Evolutionary conservation across 2,797 vertebrate genomes (phyloP).

Genomic region (Podargus strigoides): DNA sequence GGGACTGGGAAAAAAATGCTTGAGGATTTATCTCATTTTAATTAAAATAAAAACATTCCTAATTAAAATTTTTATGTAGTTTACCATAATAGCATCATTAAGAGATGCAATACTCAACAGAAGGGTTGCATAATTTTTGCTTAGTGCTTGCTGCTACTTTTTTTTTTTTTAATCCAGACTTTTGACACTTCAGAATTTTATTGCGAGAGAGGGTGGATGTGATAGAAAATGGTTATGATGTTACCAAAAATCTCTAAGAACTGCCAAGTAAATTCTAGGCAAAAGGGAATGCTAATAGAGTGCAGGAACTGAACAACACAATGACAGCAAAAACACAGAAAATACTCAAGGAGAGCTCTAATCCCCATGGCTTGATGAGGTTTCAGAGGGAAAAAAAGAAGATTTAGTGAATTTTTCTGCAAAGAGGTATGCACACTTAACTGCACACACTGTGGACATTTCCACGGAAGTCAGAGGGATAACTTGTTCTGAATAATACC

Average conservation of each 20-base stretch:
- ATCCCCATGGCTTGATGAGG: background rate
- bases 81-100: background rate
- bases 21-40: background rate
- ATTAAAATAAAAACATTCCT: background rate
- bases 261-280: conserved; percentile 1
- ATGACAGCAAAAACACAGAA: background rate
- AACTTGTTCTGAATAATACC: background rate
- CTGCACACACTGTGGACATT: background rate
- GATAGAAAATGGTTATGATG: background rate
- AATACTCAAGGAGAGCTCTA: background rate
- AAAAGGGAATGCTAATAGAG: background rate
- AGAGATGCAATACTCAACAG: background rate
- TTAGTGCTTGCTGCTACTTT: background rate
- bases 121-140: background rate
- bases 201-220: background rate
- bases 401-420: conserved; percentile 8
- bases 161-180: background rate
- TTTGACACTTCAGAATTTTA: background rate
- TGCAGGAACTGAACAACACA: background rate
- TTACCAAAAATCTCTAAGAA: background rate
- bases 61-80: background rate
- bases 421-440: background rate
- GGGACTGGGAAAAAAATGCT: background rate
- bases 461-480: background rate
- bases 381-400: conserved; percentile 19